Evolutionary conservation across 2,888 invertebrate species (phyloP).

Genomic region (Pardosa pseudoannulata): DNA sequence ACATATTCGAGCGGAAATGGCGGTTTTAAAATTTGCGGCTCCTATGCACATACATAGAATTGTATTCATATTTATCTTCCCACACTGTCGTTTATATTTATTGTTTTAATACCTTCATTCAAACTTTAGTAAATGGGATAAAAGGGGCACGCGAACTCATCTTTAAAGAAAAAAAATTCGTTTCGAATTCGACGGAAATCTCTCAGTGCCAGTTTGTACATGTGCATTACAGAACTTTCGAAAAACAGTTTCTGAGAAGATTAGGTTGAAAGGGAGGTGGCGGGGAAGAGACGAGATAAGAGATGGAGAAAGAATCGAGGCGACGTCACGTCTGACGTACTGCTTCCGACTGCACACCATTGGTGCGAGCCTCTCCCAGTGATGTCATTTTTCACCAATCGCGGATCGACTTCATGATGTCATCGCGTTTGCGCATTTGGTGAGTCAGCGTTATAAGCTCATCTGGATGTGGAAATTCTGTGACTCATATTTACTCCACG

Average conservation of each 20-base stretch:
- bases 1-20: too few relatives aligned
- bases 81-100: too few relatives aligned
- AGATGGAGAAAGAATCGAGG: constrained; percentile 8
- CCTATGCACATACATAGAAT: too few relatives aligned
- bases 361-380: constrained; percentile 15
- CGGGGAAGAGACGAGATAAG: background rate
- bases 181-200: too few relatives aligned
- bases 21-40: too few relatives aligned
- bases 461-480: constrained; percentile 36
- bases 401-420: constrained; percentile 30
- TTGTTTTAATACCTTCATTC: too few relatives aligned
- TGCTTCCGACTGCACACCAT: constrained; percentile 1
- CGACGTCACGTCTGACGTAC: constrained; percentile 49
- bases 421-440: constrained; percentile 46
- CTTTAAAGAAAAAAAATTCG: too few relatives aligned
- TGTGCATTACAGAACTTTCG: background rate
- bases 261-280: too few relatives aligned
- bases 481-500: constrained; percentile 69
- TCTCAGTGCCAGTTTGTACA: too few relatives aligned
- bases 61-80: too few relatives aligned
- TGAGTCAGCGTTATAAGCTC: constrained; percentile 72
- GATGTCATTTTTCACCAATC: constrained; percentile 64
- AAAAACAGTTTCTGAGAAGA: constrained; percentile 5
- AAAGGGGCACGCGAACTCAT: too few relatives aligned
- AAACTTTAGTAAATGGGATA: too few relatives aligned